A percentile compares a stretch with the other conserved stretches of the same genome.
phyloP scores from a whole-genome alignment of 2,113 vertebrate species.

The Enhydra lutris region DNA sequence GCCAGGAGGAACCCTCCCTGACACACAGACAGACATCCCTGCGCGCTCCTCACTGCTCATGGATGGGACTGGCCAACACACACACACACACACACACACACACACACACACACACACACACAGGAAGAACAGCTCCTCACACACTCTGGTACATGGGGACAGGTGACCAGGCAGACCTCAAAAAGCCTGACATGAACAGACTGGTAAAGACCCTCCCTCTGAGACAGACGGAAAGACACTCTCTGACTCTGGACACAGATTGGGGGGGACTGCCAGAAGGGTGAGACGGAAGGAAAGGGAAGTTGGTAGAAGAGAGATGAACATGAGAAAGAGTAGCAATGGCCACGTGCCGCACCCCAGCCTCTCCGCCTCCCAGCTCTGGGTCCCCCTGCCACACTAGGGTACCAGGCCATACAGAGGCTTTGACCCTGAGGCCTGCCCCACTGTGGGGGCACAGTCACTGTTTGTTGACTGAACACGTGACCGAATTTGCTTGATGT shows the following conservation, averaged over 20 bases:
- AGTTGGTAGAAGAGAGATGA: rapidly evolving
- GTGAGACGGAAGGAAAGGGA: rapidly evolving
- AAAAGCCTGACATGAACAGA: neutral
- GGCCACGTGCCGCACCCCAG: neutral
- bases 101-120: neutral
- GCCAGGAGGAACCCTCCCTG: neutral
- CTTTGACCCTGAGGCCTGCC: neutral
- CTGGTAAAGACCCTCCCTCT: neutral
- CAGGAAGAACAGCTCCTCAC: neutral
- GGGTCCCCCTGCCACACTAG: neutral
- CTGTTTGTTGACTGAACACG: neutral
- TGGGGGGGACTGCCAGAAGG: neutral
- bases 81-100: neutral
- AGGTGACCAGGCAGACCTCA: neutral
- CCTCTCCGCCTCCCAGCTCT: rapidly evolving
- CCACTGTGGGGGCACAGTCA: rapidly evolving
- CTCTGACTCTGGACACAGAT: neutral
- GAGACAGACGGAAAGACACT: neutral
- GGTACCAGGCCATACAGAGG: rapidly evolving
- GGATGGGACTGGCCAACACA: neutral
- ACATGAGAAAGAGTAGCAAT: neutral
- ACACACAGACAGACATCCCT: neutral
- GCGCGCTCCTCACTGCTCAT: rapidly evolving
- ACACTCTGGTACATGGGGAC: neutral
- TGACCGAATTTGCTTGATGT: neutral